Percentiles rank a stretch among this genome's conserved stretches.
These are phyloP conservation scores for Phalacrocorax brasilianus DNA, from an alignment of 2,113 vertebrate species.

Conservation along the genomic window DNA sequence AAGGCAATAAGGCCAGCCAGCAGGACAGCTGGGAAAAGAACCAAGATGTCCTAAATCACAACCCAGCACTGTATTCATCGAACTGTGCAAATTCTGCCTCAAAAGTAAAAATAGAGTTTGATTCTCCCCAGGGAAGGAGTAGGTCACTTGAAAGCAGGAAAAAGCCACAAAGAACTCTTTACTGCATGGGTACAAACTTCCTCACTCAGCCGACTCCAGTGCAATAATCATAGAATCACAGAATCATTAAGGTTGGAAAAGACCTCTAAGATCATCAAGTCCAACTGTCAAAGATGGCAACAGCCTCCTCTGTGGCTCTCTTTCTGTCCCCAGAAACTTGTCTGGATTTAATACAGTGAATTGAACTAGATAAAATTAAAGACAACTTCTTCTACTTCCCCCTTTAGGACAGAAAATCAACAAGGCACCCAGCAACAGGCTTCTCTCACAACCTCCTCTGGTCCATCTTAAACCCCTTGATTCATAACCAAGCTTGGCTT, in stretches of 20 bases:
- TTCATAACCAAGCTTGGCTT: conserved; percentile 23
- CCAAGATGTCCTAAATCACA: conserved; percentile 39
- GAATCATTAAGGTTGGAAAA: no score
- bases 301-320: neutral
- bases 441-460: neutral
- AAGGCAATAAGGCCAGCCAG: conserved; percentile 32
- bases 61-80: neutral
- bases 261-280: no score
- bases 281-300: neutral
- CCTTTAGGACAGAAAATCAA: neutral
- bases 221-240: neutral
- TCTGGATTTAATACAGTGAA: neutral
- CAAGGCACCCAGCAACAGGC: neutral
- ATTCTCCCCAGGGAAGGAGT: conserved; percentile 22
- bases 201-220: neutral
- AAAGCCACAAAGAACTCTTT: conserved; percentile 35
- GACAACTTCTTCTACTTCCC: neutral
- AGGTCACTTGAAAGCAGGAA: conserved; percentile 42
- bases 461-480: conserved; percentile 14
- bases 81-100: conserved; percentile 28
- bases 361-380: neutral
- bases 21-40: conserved; percentile 46
- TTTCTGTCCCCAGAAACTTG: neutral
- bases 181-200: conserved; percentile 11
- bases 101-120: conserved; percentile 40